Percentiles rank a stretch among this genome's conserved stretches.
Evolutionary conservation across 2,113 vertebrate species (phyloP).

Genomic region (Microtus ochrogaster): DNA sequence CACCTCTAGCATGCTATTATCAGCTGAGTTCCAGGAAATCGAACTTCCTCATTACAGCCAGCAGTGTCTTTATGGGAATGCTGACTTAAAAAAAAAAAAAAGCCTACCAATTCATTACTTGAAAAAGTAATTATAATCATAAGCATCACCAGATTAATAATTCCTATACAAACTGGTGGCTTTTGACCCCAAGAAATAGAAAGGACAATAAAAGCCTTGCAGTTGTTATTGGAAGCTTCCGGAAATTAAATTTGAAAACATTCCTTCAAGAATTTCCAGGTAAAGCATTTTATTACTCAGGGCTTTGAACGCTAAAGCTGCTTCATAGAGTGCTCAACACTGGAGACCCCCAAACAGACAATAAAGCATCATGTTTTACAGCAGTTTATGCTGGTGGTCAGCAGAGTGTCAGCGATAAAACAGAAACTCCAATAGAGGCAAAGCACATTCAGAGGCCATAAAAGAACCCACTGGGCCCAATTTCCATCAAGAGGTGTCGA

Average conservation of each 20-base stretch:
- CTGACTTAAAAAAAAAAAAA: slow-evolving; percentile 29
- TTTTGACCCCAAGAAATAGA: neutral
- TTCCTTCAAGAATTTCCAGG: slow-evolving; percentile 19
- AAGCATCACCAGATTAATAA: neutral
- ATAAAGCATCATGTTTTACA: slow-evolving; percentile 41
- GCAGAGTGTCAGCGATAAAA: slow-evolving; percentile 30
- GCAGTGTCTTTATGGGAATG: slow-evolving; percentile 11
- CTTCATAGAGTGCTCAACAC: neutral
- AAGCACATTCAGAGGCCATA: neutral
- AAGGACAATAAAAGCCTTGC: neutral
- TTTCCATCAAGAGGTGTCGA: slow-evolving; percentile 1
- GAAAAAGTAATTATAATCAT: neutral
- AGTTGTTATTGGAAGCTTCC: neutral
- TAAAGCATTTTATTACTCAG: slow-evolving; percentile 37
- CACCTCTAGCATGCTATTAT: neutral
- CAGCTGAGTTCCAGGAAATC: slow-evolving; percentile 43
- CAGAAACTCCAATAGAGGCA: neutral
- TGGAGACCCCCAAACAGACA: slow-evolving; percentile 1
- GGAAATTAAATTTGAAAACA: slow-evolving; percentile 39
- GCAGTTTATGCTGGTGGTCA: slow-evolving; percentile 32
- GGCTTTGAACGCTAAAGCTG: slow-evolving; percentile 9
- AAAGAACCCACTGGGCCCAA: slow-evolving; percentile 3
- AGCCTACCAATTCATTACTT: neutral
- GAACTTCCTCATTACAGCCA: slow-evolving; percentile 6
- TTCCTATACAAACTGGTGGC: neutral